A percentile compares a stretch with the other conserved stretches of the same genome.
Conservation (phyloP, 2,113 vertebrate species). For the Acrocephalus kingi region DNA sequence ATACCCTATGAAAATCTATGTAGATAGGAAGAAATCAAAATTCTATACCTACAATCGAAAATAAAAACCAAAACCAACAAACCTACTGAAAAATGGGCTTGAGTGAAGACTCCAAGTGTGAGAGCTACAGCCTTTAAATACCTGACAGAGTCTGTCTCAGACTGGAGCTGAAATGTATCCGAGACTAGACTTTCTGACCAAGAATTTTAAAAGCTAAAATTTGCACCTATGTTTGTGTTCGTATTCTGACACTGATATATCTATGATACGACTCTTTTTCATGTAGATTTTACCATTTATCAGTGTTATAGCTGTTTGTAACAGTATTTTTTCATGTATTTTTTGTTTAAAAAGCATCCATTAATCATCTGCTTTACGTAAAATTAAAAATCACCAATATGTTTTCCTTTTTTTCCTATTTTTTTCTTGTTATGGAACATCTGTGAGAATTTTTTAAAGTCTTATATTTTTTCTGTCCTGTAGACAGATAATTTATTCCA, state of each 20-base stretch:
- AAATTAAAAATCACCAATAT: not conserved
- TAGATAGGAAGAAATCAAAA: not conserved
- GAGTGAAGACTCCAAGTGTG: not conserved
- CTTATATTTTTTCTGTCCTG: not conserved
- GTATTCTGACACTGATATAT: not conserved
- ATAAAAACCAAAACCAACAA: not conserved
- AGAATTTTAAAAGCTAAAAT: not conserved
- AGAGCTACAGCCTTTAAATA: not conserved
- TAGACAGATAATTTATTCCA: not conserved
- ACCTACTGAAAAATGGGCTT: not conserved
- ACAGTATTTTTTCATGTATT: not conserved
- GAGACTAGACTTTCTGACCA: not conserved
- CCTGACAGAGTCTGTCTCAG: not conserved
- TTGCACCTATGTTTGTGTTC: not conserved
- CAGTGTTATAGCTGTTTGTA: not conserved
- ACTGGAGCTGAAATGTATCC: not conserved
- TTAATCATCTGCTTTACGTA: not conserved
- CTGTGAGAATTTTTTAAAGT: not conserved
- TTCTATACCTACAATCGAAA: not conserved
- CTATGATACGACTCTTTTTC: not conserved
- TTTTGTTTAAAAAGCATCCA: not conserved
- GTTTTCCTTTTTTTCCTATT: accelerated
- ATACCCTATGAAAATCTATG: not conserved
- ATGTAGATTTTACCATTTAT: not conserved
- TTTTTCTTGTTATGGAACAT: not conserved